phyloP scores from a whole-genome alignment of 2,797 vertebrate genomes.

The Cyprinodon diabolis region DNA sequence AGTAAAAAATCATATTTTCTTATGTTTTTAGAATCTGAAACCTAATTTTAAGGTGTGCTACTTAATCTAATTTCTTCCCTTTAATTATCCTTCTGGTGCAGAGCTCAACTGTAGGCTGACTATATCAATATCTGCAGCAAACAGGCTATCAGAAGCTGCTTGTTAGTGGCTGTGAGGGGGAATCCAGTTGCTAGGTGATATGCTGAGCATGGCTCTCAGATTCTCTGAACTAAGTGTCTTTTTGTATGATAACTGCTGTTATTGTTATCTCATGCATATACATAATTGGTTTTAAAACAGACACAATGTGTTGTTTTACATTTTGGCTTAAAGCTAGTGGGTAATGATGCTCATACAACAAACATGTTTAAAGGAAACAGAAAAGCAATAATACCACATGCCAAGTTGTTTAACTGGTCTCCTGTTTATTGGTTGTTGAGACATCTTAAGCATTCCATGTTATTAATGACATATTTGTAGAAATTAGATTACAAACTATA shows the following conservation, averaged over 20 bases:
- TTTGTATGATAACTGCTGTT: conserved; percentile 50
- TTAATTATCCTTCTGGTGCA: conserved; percentile 22
- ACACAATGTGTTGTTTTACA: conserved; percentile 28
- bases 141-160: conserved; percentile 63
- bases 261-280: conserved; percentile 45
- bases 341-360: conserved; percentile 17
- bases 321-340: conserved; percentile 12
- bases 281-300: conserved; percentile 32
- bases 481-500: not conserved
- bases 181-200: conserved; percentile 60
- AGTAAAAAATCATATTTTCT: conserved; percentile 3
- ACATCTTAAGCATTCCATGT: not conserved
- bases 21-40: conserved; percentile 6
- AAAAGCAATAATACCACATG: conserved; percentile 9
- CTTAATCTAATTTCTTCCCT: conserved; percentile 15
- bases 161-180: conserved; percentile 55
- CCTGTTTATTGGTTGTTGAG: not conserved
- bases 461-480: not conserved
- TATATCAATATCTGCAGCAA: conserved; percentile 56
- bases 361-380: not conserved
- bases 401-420: conserved; percentile 2
- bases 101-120: conserved; percentile 40
- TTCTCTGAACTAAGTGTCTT: conserved; percentile 48
- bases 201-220: conserved; percentile 46
- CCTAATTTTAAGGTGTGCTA: conserved; percentile 14